Evolutionary conservation across 2,888 invertebrate species (phyloP), one percentile per base, ranked within the genome.

Genomic region (Morpho helenor): DNA sequence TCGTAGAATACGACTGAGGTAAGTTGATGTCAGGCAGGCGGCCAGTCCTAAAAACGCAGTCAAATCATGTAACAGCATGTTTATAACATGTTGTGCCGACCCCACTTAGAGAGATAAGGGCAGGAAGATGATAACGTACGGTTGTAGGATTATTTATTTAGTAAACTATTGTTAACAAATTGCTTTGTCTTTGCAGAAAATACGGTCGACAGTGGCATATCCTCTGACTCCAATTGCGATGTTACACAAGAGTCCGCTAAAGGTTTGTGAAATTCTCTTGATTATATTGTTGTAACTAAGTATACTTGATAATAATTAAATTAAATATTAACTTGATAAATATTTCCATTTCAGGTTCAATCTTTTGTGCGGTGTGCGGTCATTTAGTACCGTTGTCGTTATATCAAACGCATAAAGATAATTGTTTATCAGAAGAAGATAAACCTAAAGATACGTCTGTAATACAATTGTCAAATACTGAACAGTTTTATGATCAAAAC

Each of bases 191-290:
- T 75, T 74, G 49, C 67, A 80, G 80, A 70, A 68, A 67, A 42
- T 7, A 74, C 68, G 65, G 55, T 66, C 3, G 75, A 76, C 41
- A 75, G 75, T 58, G 76, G 74, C 8, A 75, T 75, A 66, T 77
- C 76, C 39, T 76, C 78, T 0, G 74, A 78, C 61, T 75, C 75
- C 2, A 75, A 70, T 62, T 70, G 72, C 7, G 71, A 69, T 59
- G 42, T 52, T 41, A 16, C 45, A 39, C 52, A 52, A 23, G 56
- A 59, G 45, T 50, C 52, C 7, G 7, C 8, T 2, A 51, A 49
- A 57, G 55, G 57, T 62, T 31, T 16, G 44, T 57, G 39, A 9
- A 16, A 16, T 16, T 16, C 1, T 16, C 16, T 16, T 16, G 16
- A 16, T 16, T 16, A 16, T 1, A 16, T 16, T 16, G 16, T 31